phyloP scores from a whole-genome alignment of 1,140 invertebrate genomes.

The Caenorhabditis remanei region DNA sequence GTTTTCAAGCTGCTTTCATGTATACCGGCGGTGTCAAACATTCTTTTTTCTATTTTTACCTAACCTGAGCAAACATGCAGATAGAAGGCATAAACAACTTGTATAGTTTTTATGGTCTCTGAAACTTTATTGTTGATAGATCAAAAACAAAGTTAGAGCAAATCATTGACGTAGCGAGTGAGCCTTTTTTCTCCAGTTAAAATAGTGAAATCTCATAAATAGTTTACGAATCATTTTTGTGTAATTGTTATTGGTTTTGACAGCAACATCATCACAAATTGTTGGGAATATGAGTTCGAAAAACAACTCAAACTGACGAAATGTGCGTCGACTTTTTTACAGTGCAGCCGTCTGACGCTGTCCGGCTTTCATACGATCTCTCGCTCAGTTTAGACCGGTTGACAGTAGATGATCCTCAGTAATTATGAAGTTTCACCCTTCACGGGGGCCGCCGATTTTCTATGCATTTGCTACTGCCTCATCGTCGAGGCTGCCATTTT shows the following conservation, averaged over 20 bases:
- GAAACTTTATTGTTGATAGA: no score
- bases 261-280: constrained; percentile 43
- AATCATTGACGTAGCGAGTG: no score
- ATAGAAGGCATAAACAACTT: neutral
- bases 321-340: constrained; percentile 46
- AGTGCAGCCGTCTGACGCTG: neutral
- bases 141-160: neutral
- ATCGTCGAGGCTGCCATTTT: constrained; percentile 23
- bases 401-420: constrained; percentile 55
- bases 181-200: no score
- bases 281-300: constrained; percentile 39
- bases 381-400: constrained; percentile 48
- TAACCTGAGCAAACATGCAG: no score
- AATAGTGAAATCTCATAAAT: no score
- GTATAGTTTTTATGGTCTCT: constrained; percentile 18
- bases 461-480: constrained; percentile 41
- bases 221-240: neutral
- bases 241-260: constrained; percentile 39
- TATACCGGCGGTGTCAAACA: neutral
- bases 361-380: constrained; percentile 3
- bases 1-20: neutral
- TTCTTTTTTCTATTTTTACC: neutral
- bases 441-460: constrained; percentile 2
- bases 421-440: constrained; percentile 46
- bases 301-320: constrained; percentile 53